Percentiles rank a stretch among this genome's conserved stretches.
These are phyloP conservation scores for Encarsia formosa DNA, from an alignment of 2,888 invertebrate species.

Conservation along the genomic window DNA sequence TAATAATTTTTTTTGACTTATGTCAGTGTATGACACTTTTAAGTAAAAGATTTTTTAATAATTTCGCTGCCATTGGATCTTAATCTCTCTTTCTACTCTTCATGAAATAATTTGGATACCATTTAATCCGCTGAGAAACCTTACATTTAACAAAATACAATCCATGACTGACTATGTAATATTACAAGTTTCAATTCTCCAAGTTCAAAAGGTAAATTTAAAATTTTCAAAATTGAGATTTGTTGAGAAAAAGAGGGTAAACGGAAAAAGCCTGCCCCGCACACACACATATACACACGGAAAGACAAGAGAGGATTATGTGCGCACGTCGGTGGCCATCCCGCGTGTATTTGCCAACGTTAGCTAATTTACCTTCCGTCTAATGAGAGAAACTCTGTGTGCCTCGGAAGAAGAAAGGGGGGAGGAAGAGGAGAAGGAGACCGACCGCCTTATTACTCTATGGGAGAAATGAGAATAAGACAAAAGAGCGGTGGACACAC, in stretches of 20 bases:
- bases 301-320: slow-evolving; percentile 12
- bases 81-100: too few relatives aligned
- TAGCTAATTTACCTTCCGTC: slow-evolving; percentile 46
- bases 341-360: slow-evolving; percentile 39
- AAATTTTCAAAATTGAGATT: too few relatives aligned
- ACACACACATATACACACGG: slow-evolving; percentile 6
- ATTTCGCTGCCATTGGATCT: too few relatives aligned
- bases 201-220: too few relatives aligned
- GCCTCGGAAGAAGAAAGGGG: slow-evolving; percentile 7
- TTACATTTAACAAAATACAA: too few relatives aligned
- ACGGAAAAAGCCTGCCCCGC: slow-evolving; percentile 1
- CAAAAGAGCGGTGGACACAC: slow-evolving; percentile 7
- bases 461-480: slow-evolving; percentile 15
- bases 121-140: too few relatives aligned
- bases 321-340: background rate
- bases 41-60: too few relatives aligned
- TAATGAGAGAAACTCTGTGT: slow-evolving; percentile 41
- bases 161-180: too few relatives aligned
- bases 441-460: slow-evolving; percentile 12
- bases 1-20: too few relatives aligned
- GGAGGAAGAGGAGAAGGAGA: slow-evolving; percentile 21
- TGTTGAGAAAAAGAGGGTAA: background rate
- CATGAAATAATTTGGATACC: too few relatives aligned
- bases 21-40: too few relatives aligned
- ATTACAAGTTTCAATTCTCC: too few relatives aligned